Evolutionary conservation across 2,113 vertebrate genomes (phyloP).

Genomic region (Chinchilla lanigera): DNA sequence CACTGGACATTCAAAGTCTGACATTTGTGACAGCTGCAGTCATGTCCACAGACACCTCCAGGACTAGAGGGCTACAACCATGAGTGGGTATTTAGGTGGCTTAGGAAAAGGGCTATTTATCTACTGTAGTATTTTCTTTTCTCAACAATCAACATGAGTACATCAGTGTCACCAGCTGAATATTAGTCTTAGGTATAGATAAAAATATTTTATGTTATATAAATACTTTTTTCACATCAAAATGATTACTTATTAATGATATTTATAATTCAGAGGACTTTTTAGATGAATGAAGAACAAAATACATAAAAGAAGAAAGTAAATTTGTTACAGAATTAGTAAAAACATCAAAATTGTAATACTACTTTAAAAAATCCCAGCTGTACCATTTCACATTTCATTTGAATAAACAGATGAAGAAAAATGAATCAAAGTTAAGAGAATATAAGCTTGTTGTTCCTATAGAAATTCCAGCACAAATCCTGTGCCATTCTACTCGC

Average conservation of each 20-base stretch:
- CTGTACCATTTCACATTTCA: not conserved
- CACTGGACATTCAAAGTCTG: not conserved
- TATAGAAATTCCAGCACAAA: not conserved
- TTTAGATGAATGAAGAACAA: not conserved
- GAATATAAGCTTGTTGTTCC: not conserved
- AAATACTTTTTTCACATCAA: not conserved
- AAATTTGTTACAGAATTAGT: not conserved
- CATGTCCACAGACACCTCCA: not conserved
- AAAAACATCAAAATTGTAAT: not conserved
- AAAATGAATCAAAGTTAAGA: not conserved
- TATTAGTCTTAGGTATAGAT: not conserved
- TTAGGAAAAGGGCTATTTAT: not conserved
- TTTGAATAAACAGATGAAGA: constrained; percentile 33
- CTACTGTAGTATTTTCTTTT: not conserved
- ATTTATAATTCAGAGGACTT: not conserved
- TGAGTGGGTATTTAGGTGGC: not conserved
- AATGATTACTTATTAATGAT: not conserved
- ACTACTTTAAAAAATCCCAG: not conserved
- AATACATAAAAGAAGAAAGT: not conserved
- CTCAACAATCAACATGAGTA: not conserved
- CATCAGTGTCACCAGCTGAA: not conserved
- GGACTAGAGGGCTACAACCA: not conserved
- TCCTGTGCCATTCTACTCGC: not conserved
- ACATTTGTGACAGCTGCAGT: not conserved
- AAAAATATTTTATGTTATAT: not conserved